These are phyloP conservation scores for Platyura marginata DNA, from an alignment of 1,140 invertebrate species.

Conservation along the genomic window DNA sequence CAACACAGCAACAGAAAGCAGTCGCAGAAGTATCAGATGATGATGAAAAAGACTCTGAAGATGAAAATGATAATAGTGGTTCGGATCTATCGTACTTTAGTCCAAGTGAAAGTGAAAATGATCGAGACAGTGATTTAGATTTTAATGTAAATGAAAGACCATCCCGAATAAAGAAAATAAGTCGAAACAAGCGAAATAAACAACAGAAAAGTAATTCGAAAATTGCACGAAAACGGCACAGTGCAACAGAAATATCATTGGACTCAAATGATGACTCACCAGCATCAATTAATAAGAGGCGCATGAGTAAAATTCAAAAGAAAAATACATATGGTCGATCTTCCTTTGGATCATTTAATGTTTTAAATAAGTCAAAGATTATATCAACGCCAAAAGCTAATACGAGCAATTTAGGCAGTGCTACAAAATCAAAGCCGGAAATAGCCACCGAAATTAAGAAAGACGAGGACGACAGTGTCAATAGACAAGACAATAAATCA, in stretches of 20 bases:
- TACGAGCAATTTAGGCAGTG: neutral
- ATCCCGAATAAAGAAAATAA: neutral
- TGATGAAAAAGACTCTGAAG: conserved; percentile 14
- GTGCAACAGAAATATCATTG: no score
- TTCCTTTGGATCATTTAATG: no score
- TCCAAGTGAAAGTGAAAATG: conserved; percentile 19
- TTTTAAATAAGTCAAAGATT: neutral
- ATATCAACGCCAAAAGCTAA: neutral
- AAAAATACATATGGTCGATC: no score
- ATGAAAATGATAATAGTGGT: conserved; percentile 14
- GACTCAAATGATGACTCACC: conserved; percentile 4
- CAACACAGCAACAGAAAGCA: neutral
- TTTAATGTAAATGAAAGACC: conserved; percentile 15
- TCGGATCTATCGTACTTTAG: conserved; percentile 22
- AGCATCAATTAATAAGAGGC: neutral
- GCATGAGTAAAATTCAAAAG: no score
- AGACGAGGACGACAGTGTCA: no score
- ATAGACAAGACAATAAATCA: no score
- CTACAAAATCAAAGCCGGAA: neutral
- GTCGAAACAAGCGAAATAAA: neutral
- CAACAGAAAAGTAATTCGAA: neutral
- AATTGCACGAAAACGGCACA: neutral
- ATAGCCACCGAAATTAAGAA: neutral
- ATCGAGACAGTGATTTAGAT: conserved; percentile 22
- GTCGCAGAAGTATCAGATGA: conserved; percentile 4